Evolutionary conservation across 2,797 vertebrate species (phyloP), one percentile per base, ranked within the genome.

Genomic region (Microctenopoma stevenorrisi): DNA sequence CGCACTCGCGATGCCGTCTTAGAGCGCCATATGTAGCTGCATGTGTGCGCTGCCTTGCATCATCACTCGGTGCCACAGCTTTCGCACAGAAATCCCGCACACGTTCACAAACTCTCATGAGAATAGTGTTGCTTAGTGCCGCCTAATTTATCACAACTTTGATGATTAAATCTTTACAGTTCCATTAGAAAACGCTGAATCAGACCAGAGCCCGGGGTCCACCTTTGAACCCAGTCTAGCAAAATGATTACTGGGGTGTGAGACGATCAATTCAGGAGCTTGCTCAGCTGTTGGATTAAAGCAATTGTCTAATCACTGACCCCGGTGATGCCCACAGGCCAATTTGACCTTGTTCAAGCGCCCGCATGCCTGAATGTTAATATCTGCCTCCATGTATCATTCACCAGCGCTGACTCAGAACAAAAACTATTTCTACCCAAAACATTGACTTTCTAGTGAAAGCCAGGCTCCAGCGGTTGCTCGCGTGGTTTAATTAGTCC

Each of bases 331-430:
- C 15, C 14, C n/a, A 33, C 35, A 57, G 51, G 53, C 58, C 49
- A 0, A 16, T 44, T 14, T 44, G 62, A 79, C 68, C 60, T 61
- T 26, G 48, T 43, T 22, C 50, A 60, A 54, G 11, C 9, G 4
- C 37, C 48, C 25, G 30, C 40, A 38, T 15, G 22, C 25, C 8
- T 53, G 38, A 25, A 62, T 13, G 42, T 3, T 11, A 71, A 74
- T 68, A 63, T 52, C 68, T 70, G 35, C 63, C n/a, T 25, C 38
- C 64, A 46, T 66, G 22, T 1, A 25, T 68, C 35, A 33, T 44
- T 68, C 3, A 48, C 38, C n/a, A 4, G 18, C 43, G 54, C 3
- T 3, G 6, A 61, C 16, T 68, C 48, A 43, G 33, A n/a, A 63
- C 15, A 44, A 47, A 67, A 43, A 22, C 2, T 0, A 52, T 49